These are phyloP conservation scores for Onthophagus taurus DNA, from an alignment of 1,140 invertebrate species.

Conservation along the genomic window DNA sequence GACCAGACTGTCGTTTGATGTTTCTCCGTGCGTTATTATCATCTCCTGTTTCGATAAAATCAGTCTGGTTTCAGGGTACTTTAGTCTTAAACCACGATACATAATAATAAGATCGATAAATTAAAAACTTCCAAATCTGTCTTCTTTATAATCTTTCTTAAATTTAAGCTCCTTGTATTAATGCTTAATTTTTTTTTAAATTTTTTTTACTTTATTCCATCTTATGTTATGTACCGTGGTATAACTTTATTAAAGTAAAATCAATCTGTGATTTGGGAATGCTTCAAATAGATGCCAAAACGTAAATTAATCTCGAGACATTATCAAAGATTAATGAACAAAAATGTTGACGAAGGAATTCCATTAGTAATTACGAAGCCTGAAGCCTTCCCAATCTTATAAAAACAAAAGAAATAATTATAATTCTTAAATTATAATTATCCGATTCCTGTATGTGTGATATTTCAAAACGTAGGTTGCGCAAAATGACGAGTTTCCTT, in stretches of 20 bases:
- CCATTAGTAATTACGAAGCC: constrained; percentile 30
- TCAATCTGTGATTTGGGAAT: constrained; percentile 37
- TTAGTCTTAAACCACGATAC: constrained; percentile 4
- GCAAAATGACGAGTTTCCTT: not conserved
- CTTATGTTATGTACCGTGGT: no score
- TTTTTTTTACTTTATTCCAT: constrained; percentile 13
- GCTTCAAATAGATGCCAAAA: constrained; percentile 37
- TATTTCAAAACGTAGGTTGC: constrained; percentile 19
- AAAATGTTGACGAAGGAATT: constrained; percentile 28
- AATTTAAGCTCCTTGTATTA: no score
- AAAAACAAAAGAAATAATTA: no score
- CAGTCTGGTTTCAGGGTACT: constrained; percentile 18
- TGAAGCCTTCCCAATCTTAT: constrained; percentile 37
- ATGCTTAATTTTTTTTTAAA: constrained; percentile 11
- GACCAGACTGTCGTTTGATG: constrained; percentile 9
- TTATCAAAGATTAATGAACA: no score
- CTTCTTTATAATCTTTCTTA: no score
- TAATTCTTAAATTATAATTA: constrained; percentile 36
- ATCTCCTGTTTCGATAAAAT: constrained; percentile 7
- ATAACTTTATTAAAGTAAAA: constrained; percentile 12
- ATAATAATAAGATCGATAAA: constrained; percentile 1
- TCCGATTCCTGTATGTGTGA: constrained; percentile 38
- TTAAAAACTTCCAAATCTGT: not conserved
- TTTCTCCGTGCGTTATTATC: not conserved
- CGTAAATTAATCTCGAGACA: constrained; percentile 17